Percentiles rank a stretch among this genome's conserved stretches.
These are phyloP conservation scores for Halisarca cf. caerulea DNA, from an alignment of 37 sponge, comb jelly and placozoan species.

Conservation along the genomic window DNA sequence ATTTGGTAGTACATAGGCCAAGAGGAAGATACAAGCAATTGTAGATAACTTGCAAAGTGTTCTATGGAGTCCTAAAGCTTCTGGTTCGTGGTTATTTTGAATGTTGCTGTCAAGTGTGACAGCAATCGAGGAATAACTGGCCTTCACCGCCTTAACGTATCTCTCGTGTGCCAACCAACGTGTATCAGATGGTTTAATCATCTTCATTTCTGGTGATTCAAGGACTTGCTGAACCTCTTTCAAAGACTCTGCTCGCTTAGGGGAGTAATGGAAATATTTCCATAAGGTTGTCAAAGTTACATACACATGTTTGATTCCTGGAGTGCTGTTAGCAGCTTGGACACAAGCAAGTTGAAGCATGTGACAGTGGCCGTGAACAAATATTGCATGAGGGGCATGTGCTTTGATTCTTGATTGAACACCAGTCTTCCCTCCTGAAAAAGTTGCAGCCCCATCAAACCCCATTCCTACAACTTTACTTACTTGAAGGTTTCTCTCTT, in stretches of 20 bases:
- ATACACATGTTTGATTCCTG: slow-evolving; percentile 53
- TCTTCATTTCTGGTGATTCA: slow-evolving; percentile 63
- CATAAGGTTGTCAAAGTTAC: slow-evolving; percentile 49
- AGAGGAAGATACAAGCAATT: slow-evolving; percentile 46
- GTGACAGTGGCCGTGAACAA: not conserved
- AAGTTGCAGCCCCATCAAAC: too few species aligned
- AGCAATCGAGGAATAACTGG: slow-evolving; percentile 54
- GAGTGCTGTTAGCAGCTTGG: slow-evolving; percentile 68
- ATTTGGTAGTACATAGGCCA: slow-evolving; percentile 56
- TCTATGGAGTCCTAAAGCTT: slow-evolving; percentile 62
- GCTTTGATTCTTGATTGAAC: not conserved
- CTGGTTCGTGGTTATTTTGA: slow-evolving; percentile 62
- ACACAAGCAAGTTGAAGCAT: slow-evolving; percentile 65
- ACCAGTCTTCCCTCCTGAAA: too few species aligned
- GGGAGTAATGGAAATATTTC: slow-evolving; percentile 54
- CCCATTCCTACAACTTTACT: slow-evolving; percentile 11
- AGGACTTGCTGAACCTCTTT: slow-evolving; percentile 52
- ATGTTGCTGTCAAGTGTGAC: slow-evolving; percentile 48
- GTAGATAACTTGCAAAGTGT: slow-evolving; percentile 50
- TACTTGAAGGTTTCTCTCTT: not conserved
- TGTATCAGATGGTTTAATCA: slow-evolving; percentile 61
- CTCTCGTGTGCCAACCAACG: slow-evolving; percentile 72
- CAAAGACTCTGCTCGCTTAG: slow-evolving; percentile 49
- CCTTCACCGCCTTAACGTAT: slow-evolving; percentile 68
- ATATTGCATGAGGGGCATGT: not conserved